Base-by-base conservation (phyloP, 1,140 invertebrate genomes). In the Macrobrachium nipponense region DNA sequence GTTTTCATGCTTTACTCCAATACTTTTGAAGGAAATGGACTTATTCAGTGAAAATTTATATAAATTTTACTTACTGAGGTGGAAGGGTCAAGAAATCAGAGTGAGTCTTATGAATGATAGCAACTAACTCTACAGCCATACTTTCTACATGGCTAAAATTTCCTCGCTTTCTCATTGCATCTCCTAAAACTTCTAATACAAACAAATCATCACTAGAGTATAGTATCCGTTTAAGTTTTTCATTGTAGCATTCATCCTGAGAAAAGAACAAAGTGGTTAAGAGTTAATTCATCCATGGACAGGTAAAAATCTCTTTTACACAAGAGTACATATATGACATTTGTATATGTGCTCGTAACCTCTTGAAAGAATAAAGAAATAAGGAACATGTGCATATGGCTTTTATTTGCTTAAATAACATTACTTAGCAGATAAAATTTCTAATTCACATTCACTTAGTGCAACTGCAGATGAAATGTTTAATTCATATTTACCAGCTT, bases 31-130 rank as follows among this genome's bases (percentile, higher is more conserved):
- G 51, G 51, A 51, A 51, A 51, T 51, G 7, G 12, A 51, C 3
- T 51, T 15, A 68, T 27, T 68, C 8, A 20, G 8, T 68, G 8
- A 68, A n/a, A 0, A 3, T 4, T 27, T 3, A 17, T 18, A 59
- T n/a, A 12, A 61, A 36, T 43, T 51, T 20, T 14, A 75, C 83
- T 80, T 36, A 86, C 83, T 80, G 66, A 5, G 83, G 83, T 8
- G 83, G 83, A 18, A 86, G 83, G 11, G 83, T 86, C 14, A 86
- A 68, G 23, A 86, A 76, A 58, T 86, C 83, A 27, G 83, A 78
- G 15, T 73, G 59, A 60, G 83, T 86, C 27, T 44, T 72, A 43
- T 86, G 83, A 43, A 86, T 86, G 10, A 68, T 61, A n/a, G 72
- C 23, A 64, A 86, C 83, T 62, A 86, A 23, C 17, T 79, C 59